phyloP scores from a whole-genome alignment of 2,888 invertebrate species.

The Xestia ashworthii region DNA sequence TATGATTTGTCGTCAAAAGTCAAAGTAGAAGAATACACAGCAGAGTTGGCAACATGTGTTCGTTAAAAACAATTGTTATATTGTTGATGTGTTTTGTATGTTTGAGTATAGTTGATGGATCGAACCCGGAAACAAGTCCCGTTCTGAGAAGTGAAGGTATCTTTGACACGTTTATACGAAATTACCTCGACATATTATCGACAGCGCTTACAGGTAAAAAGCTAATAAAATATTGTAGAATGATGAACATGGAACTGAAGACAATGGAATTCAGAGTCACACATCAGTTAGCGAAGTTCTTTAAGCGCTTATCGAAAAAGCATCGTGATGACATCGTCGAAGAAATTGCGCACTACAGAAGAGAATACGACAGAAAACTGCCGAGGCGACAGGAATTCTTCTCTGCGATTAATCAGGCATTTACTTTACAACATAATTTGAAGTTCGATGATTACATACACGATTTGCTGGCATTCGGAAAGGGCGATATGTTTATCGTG shows the following conservation, averaged over 20 bases:
- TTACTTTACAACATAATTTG: constrained; percentile 72
- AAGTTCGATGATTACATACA: constrained; percentile 77
- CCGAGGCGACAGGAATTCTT: constrained; percentile 71
- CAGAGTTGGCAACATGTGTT: constrained; percentile 35
- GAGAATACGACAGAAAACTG: constrained; percentile 63
- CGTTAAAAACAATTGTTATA: constrained; percentile 14
- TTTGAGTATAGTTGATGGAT: background rate
- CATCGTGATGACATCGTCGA: constrained; percentile 69
- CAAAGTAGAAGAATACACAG: background rate
- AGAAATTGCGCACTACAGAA: constrained; percentile 66
- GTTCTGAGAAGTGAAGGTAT: constrained; percentile 62
- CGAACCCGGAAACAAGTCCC: too few species aligned
- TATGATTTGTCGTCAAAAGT: constrained; percentile 20
- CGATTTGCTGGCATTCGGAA: constrained; percentile 65
- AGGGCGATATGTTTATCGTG: constrained; percentile 47
- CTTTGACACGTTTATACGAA: constrained; percentile 77
- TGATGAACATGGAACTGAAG: constrained; percentile 67
- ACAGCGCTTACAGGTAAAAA: constrained; percentile 69
- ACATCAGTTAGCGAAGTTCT: constrained; percentile 68
- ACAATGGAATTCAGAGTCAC: constrained; percentile 68
- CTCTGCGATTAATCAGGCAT: constrained; percentile 74
- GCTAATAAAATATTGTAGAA: constrained; percentile 70
- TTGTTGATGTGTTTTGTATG: constrained; percentile 10
- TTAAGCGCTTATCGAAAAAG: constrained; percentile 69
- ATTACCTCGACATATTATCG: constrained; percentile 71